A percentile compares a stretch with the other conserved stretches of the same genome.
Evolutionary conservation across 2,797 vertebrate species (phyloP).

Genomic region (Pygocentrus nattereri): DNA sequence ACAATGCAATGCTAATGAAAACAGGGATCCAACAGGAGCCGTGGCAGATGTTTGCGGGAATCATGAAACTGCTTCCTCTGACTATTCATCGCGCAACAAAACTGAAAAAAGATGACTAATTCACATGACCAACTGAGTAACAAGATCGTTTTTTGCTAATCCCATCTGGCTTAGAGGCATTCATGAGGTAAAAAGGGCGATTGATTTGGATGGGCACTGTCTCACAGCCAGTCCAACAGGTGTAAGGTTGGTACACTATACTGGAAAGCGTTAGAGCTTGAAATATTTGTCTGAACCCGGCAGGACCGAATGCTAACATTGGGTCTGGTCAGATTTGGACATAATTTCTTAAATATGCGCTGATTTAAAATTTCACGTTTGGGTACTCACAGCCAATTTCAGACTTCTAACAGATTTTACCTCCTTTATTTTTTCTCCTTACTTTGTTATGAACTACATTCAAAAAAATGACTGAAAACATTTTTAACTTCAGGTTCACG

Average conservation of each 20-base stretch:
- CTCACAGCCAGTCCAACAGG: neutral
- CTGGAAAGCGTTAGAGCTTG: neutral
- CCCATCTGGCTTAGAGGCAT: slow-evolving; percentile 37
- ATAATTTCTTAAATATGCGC: too few relatives aligned
- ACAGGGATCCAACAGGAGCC: neutral
- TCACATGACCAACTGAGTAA: slow-evolving; percentile 27
- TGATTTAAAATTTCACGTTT: too few relatives aligned
- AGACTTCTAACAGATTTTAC: too few relatives aligned
- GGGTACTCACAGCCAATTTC: too few relatives aligned
- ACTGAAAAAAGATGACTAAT: slow-evolving; percentile 20
- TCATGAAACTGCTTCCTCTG: slow-evolving; percentile 28
- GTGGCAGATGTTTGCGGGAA: slow-evolving; percentile 44
- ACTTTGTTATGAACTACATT: too few relatives aligned
- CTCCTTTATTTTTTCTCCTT: too few relatives aligned
- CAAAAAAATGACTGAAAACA: too few relatives aligned
- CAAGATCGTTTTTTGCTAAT: slow-evolving; percentile 32
- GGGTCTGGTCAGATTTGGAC: too few relatives aligned
- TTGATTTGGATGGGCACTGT: neutral
- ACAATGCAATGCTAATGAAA: slow-evolving; percentile 12
- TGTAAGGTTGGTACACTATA: neutral
- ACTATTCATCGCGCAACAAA: slow-evolving; percentile 31
- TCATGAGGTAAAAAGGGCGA: slow-evolving; percentile 15
- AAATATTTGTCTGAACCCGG: too few relatives aligned
- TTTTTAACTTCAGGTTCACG: too few relatives aligned
- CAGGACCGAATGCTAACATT: too few relatives aligned